phyloP scores from a whole-genome alignment of 2,888 invertebrate species.

The Scaptomyza parva region DNA sequence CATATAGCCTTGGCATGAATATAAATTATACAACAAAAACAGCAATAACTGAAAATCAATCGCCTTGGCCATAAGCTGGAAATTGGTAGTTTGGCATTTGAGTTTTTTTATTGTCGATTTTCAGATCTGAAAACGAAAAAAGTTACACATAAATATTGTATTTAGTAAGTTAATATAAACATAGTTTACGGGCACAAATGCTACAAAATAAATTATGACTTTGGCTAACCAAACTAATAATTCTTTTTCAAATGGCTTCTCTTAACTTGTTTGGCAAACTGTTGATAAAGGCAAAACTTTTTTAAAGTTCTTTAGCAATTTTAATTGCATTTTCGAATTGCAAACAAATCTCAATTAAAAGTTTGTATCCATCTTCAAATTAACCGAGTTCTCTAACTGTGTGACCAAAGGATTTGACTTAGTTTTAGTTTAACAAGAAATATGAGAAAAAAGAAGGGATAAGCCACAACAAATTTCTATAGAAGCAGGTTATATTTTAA shows the following conservation, averaged over 20 bases:
- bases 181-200: constrained; percentile 16
- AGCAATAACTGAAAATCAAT: constrained; percentile 20
- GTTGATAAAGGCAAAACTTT: constrained; percentile 32
- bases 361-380: constrained; percentile 49
- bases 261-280: constrained; percentile 8
- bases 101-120: constrained; percentile 12
- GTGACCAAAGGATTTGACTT: constrained; percentile 5
- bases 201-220: constrained; percentile 11
- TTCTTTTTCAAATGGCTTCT: constrained; percentile 1
- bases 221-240: constrained; percentile 18
- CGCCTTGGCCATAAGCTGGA: constrained; percentile 60
- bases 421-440: constrained; percentile 7
- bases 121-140: constrained; percentile 5
- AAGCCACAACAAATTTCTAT: no score
- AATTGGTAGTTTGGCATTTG: constrained; percentile 49
- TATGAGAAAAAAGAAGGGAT: neutral
- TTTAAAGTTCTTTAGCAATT: constrained; percentile 47
- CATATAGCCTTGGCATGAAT: constrained; percentile 68
- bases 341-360: constrained; percentile 66
- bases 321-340: constrained; percentile 66
- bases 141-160: constrained; percentile 58
- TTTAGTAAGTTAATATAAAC: constrained; percentile 38
- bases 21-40: neutral
- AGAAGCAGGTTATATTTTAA: no score
- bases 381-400: constrained; percentile 20